Conservation (phyloP, 2,113 vertebrate genomes). For the Zapus hudsonius region DNA sequence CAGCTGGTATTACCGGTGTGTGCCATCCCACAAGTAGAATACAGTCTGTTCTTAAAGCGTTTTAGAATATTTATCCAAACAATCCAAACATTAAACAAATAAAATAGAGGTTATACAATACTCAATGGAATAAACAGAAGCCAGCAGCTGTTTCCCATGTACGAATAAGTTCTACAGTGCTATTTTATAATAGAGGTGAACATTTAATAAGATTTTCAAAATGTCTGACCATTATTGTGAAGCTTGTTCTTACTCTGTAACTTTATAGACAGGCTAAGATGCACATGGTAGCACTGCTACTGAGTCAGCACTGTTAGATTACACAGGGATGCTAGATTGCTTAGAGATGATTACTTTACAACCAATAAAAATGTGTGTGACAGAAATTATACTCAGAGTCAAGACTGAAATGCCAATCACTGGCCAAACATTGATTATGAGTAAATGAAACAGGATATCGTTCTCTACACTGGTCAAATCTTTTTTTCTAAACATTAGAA, state of each 20-base stretch:
- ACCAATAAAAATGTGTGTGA: not conserved
- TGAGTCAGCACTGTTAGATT: not conserved
- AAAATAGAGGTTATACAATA: conserved; percentile 25
- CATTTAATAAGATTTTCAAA: conserved; percentile 40
- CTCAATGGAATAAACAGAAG: not conserved
- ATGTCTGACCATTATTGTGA: not conserved
- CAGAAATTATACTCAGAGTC: conserved; percentile 4
- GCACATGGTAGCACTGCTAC: not conserved
- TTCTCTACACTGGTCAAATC: not conserved
- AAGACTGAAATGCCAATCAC: not conserved
- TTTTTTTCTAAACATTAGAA: not conserved
- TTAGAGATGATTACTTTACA: conserved; percentile 10
- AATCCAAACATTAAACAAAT: conserved; percentile 22
- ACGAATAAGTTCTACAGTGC: not conserved
- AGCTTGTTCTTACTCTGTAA: conserved; percentile 23
- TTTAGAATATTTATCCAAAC: conserved; percentile 36
- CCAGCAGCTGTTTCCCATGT: not conserved
- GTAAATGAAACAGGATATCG: not conserved
- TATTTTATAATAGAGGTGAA: not conserved
- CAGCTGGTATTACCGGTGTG: not conserved
- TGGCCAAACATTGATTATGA: not conserved
- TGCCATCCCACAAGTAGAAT: not conserved
- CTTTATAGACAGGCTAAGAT: conserved; percentile 38
- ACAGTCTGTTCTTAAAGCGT: conserved; percentile 29
- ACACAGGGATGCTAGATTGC: not conserved